Conservation (phyloP, 2,113 vertebrate genomes). For the Odontesthes bonariensis region DNA sequence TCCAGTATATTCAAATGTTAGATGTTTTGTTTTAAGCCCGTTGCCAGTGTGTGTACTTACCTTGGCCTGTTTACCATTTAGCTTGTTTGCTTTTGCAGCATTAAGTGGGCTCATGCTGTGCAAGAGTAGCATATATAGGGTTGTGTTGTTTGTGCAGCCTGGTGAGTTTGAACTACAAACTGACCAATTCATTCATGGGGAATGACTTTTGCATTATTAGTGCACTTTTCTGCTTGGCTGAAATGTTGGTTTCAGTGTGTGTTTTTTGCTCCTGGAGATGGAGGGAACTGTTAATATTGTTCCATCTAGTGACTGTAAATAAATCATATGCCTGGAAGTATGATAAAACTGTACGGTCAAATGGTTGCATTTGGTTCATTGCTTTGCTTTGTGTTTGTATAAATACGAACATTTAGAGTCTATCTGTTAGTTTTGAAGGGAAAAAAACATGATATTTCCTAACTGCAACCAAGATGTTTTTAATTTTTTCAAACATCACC, state of each 20-base stretch:
- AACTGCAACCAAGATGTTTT: too few relatives aligned
- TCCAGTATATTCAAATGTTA: conserved; percentile 5
- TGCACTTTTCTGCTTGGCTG: neutral
- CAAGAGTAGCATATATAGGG: neutral
- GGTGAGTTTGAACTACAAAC: conserved; percentile 14
- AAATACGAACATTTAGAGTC: too few relatives aligned
- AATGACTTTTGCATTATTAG: neutral
- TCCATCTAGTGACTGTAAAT: neutral
- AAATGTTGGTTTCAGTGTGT: conserved; percentile 7
- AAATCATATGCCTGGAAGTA: too few relatives aligned
- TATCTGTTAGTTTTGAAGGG: too few relatives aligned
- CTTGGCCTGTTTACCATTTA: conserved; percentile 13
- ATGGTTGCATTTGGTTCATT: too few relatives aligned
- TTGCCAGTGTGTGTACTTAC: neutral
- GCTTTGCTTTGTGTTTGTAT: too few relatives aligned
- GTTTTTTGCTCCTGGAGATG: neutral
- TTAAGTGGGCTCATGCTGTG: conserved; percentile 59
- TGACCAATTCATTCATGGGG: neutral
- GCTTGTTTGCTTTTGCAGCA: conserved; percentile 26
- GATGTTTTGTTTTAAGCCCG: neutral
- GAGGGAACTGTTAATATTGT: neutral
- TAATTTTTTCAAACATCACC: too few relatives aligned
- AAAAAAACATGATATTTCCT: too few relatives aligned
- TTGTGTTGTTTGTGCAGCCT: conserved; percentile 23
- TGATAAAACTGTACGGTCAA: too few relatives aligned